phyloP scores from a whole-genome alignment of 2,888 invertebrate species.

The Nycteola revayana region DNA sequence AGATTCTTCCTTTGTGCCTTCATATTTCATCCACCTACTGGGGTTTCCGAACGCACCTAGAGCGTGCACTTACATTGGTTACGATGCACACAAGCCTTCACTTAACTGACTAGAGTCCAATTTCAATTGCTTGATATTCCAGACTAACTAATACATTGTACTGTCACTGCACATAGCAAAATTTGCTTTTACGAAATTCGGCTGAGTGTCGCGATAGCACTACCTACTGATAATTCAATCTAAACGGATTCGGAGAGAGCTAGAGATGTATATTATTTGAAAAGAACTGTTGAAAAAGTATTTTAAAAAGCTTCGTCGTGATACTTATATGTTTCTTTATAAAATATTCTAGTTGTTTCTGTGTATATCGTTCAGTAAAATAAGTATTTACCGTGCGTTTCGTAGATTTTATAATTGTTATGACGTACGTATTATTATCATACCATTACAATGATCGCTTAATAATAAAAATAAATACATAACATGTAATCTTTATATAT shows the following conservation, averaged over 20 bases:
- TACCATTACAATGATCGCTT: too few relatives aligned
- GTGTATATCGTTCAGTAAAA: too few relatives aligned
- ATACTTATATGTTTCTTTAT: too few relatives aligned
- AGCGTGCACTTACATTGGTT: conserved; percentile 28
- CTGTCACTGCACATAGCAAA: conserved; percentile 54
- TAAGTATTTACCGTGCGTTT: too few relatives aligned
- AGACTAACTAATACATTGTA: conserved; percentile 50
- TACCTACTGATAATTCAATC: conserved; percentile 55
- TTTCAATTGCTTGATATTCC: conserved; percentile 34
- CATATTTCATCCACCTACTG: conserved; percentile 66
- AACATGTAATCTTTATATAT: too few relatives aligned
- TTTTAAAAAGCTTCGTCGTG: too few relatives aligned
- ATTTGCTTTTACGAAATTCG: conserved; percentile 63
- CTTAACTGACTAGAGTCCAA: conserved; percentile 42
- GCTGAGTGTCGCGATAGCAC: conserved; percentile 21
- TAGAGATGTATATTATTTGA: conserved; percentile 45
- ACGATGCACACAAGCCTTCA: conserved; percentile 41
- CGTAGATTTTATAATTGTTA: too few relatives aligned
- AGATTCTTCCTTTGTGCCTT: conserved; percentile 67
- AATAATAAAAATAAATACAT: too few relatives aligned
- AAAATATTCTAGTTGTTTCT: too few relatives aligned
- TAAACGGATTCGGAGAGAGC: conserved; percentile 50
- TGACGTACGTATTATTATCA: too few relatives aligned
- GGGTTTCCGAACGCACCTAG: conserved; percentile 47
- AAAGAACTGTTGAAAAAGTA: too few relatives aligned